Base-by-base conservation (phyloP, 1,140 invertebrate species). In the Papilio polytes region DNA sequence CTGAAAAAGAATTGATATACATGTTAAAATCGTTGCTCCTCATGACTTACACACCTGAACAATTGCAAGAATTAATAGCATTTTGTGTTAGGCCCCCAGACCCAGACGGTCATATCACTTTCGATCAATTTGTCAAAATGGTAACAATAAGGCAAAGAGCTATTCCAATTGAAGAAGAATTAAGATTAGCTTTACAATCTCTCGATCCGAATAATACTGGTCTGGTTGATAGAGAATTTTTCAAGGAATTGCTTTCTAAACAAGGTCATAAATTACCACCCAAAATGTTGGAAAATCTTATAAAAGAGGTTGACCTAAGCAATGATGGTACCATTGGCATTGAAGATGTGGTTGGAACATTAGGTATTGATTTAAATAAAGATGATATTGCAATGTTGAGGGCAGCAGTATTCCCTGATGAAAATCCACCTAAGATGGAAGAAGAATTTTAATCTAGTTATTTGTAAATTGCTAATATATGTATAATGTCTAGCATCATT, bases 301-400 rank as follows among this genome's bases (percentile, higher is more conserved):
- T 95, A 74, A 94, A 93, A 82, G 94, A 95, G 87, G 92, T 95
- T 13, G 94, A 95, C 78, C 86, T 95, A 80, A 86, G 83, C 70
- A 93, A 93, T 81, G 94, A 95, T 82, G 94, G 94, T 36, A 92
- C 89, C 8, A 89, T 95, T 80, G 91, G 91, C 63, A 86, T 94
- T 56, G 94, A 94, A 63, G 94, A 95, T 81, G 87, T 94, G 15
- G 89, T 94, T 13, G 92, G 92, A 22, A 95, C 94, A 4, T 92
- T 95, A 89, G 89, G 92, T 48, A 93, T 94, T 74, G 93, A 94
- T 84, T 85, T 94, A 18, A 94, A 93, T 80, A 88, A 85, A 85
- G 93, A 94, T 44, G 93, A 94, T 81, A 84, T 94, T 74, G 74
- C 88, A 74, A 89, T 92, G 88, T 83, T 94, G 10, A 85, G 81